These are phyloP conservation scores for Synanthedon vespiformis DNA, from an alignment of 2,888 invertebrate species.

Conservation along the genomic window DNA sequence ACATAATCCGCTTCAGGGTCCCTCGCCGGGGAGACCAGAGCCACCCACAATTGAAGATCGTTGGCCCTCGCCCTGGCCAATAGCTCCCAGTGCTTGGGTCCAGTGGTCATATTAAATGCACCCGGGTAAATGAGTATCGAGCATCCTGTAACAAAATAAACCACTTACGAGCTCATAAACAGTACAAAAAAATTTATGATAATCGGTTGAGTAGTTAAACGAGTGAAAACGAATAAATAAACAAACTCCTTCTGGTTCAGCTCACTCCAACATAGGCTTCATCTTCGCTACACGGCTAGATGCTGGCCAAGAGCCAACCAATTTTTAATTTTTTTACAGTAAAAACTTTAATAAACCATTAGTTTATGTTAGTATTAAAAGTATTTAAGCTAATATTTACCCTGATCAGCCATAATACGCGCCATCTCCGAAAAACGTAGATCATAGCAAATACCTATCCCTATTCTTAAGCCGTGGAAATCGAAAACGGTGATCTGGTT, in stretches of 20 bases:
- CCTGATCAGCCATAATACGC: slow-evolving; percentile 74
- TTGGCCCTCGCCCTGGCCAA: slow-evolving; percentile 84
- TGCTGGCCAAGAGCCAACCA: no score
- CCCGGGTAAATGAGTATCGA: slow-evolving; percentile 91
- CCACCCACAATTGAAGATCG: slow-evolving; percentile 92
- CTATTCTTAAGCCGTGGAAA: slow-evolving; percentile 78
- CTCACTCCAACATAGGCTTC: no score
- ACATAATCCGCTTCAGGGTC: slow-evolving; percentile 79
- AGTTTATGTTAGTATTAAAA: not conserved
- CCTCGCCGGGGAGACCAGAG: slow-evolving; percentile 86
- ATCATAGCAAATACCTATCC: slow-evolving; percentile 96
- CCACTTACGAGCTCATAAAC: not conserved
- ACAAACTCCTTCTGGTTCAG: no score
- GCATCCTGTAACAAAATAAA: slow-evolving; percentile 71
- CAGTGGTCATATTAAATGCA: slow-evolving; percentile 97
- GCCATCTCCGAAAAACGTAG: slow-evolving; percentile 92
- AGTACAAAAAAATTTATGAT: no score
- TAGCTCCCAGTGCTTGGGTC: slow-evolving; percentile 93
- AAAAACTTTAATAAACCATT: no score
- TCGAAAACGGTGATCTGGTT: slow-evolving; percentile 79
- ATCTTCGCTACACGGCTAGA: no score
- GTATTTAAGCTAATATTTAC: slow-evolving; percentile 24
- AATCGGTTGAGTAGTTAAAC: no score
- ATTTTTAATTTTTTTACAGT: no score
- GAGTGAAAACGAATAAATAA: no score